Percentiles rank a stretch among this genome's conserved stretches.
Evolutionary conservation across 1,140 invertebrate genomes (phyloP).

Genomic region (Bombus confusus): DNA sequence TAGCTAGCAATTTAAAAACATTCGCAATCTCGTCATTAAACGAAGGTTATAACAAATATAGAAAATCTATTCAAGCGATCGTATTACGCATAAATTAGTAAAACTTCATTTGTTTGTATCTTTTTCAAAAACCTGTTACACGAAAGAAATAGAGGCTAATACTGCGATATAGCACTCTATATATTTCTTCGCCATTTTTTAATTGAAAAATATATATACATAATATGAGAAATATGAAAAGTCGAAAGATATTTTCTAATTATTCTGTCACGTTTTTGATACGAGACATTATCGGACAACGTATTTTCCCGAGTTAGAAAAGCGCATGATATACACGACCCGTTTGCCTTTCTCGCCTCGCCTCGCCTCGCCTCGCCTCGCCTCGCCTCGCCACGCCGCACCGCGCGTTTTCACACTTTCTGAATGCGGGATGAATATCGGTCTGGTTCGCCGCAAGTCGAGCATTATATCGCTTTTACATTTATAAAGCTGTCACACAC

Average conservation of each 20-base stretch:
- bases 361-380: constrained; percentile 45
- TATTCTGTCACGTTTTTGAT: constrained; percentile 50
- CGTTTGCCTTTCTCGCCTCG: constrained; percentile 44
- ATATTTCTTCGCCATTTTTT: background rate
- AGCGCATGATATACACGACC: constrained; percentile 57
- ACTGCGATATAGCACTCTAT: too few relatives aligned
- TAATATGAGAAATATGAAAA: background rate
- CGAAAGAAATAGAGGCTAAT: background rate
- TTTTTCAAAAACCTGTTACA: background rate
- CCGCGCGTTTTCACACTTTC: constrained; percentile 60
- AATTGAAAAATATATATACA: background rate
- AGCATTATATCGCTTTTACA: constrained; percentile 69
- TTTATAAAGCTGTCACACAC: constrained; percentile 69
- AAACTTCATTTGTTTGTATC: background rate
- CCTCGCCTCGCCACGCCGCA: constrained; percentile 44
- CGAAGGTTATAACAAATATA: too few relatives aligned
- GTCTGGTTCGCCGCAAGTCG: constrained; percentile 49
- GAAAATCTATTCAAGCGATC: too few relatives aligned
- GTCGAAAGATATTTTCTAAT: constrained; percentile 12
- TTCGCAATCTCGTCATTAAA: too few relatives aligned
- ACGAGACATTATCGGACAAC: constrained; percentile 50
- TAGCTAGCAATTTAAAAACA: too few relatives aligned
- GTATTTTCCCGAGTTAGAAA: constrained; percentile 61
- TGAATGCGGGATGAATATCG: constrained; percentile 70
- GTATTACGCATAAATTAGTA: too few relatives aligned